These are phyloP conservation scores for Serrognathus titanus DNA, from an alignment of 2,888 invertebrate species.

Conservation along the genomic window DNA sequence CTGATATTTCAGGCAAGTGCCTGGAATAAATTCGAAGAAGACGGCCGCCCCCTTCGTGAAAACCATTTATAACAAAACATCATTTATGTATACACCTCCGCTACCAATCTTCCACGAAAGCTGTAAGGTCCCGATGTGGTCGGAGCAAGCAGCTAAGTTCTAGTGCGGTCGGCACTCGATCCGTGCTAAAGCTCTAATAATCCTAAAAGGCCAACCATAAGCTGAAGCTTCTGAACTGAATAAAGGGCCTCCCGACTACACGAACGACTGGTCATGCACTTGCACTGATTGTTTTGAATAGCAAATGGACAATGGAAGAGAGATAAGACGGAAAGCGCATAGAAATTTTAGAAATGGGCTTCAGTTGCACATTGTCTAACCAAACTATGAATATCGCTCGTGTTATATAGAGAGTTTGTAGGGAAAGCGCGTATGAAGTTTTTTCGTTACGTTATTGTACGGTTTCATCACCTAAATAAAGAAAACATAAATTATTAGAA, in stretches of 20 bases:
- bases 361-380: too few relatives aligned
- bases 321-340: too few relatives aligned
- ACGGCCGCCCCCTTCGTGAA: constrained; percentile 5
- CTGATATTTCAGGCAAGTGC: too few relatives aligned
- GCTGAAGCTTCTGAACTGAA: constrained; percentile 16
- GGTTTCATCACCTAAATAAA: too few relatives aligned
- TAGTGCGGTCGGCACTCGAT: constrained; percentile 25
- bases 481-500: too few relatives aligned
- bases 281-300: constrained; percentile 18
- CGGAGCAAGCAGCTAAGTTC: constrained; percentile 12
- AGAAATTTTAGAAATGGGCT: too few relatives aligned
- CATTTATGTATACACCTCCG: constrained; percentile 12
- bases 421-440: too few relatives aligned
- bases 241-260: neutral
- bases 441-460: too few relatives aligned
- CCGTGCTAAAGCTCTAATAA: constrained; percentile 31
- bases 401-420: too few relatives aligned
- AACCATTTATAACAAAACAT: constrained; percentile 10
- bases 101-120: constrained; percentile 3
- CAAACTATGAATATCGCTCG: too few relatives aligned
- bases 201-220: constrained; percentile 30
- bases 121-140: neutral
- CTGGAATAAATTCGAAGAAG: neutral
- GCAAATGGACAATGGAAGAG: neutral
- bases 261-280: constrained; percentile 9